phyloP scores from a whole-genome alignment of 2,888 invertebrate genomes.

The Pollenia labialis region DNA sequence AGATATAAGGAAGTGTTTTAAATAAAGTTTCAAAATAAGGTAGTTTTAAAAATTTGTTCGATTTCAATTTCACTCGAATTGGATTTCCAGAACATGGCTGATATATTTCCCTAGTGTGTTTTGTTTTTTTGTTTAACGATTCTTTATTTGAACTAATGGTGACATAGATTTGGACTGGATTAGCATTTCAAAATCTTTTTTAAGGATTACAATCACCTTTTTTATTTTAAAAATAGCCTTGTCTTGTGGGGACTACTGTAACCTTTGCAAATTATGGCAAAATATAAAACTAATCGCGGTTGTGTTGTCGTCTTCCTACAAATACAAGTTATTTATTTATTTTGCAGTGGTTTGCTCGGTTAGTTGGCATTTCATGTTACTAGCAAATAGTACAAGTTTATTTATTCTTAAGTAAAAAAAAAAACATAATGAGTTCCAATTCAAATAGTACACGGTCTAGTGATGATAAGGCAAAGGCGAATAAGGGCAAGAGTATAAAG shows the following conservation, averaged over 20 bases:
- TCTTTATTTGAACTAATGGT: too few relatives aligned
- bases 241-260: slow-evolving; percentile 33
- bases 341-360: slow-evolving; percentile 49
- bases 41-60: too few relatives aligned
- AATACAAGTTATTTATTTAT: slow-evolving; percentile 45
- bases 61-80: too few relatives aligned
- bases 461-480: background rate
- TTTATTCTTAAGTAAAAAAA: slow-evolving; percentile 64
- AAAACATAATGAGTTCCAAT: slow-evolving; percentile 54
- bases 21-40: too few relatives aligned
- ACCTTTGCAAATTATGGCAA: slow-evolving; percentile 10
- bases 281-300: slow-evolving; percentile 45
- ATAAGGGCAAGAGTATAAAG: slow-evolving; percentile 5
- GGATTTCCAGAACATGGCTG: too few relatives aligned
- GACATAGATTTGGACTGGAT: too few relatives aligned
- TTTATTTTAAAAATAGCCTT: background rate
- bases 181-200: too few relatives aligned
- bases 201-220: too few relatives aligned
- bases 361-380: slow-evolving; percentile 61
- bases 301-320: slow-evolving; percentile 47
- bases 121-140: too few relatives aligned
- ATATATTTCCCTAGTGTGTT: too few relatives aligned
- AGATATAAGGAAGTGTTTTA: too few relatives aligned
- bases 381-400: slow-evolving; percentile 17
- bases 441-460: slow-evolving; percentile 45